These are phyloP conservation scores for Cosmorhoe ocellata DNA, from an alignment of 2,888 invertebrate genomes.

Conservation along the genomic window DNA sequence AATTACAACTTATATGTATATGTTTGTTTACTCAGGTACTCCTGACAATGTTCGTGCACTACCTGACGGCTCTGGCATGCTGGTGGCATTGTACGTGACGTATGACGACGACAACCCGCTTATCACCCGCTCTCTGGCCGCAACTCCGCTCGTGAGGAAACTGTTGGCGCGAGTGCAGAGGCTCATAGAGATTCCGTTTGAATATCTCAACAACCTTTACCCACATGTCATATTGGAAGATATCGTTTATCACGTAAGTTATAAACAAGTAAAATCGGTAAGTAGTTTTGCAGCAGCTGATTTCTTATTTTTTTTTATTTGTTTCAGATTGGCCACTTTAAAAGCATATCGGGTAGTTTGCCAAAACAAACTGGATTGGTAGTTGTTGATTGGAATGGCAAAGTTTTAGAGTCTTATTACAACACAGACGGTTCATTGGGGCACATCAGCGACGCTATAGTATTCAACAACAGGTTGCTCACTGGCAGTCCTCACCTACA, in stretches of 20 bases:
- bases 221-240: slow-evolving; percentile 85
- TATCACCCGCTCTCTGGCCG: slow-evolving; percentile 77
- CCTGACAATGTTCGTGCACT: slow-evolving; percentile 85
- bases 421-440: slow-evolving; percentile 80
- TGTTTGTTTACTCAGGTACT: slow-evolving; percentile 54
- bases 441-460: slow-evolving; percentile 85
- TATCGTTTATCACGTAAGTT: slow-evolving; percentile 83
- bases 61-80: slow-evolving; percentile 85
- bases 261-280: not conserved
- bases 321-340: slow-evolving; percentile 86
- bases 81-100: slow-evolving; percentile 82
- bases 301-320: slow-evolving; percentile 5
- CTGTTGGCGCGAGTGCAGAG: slow-evolving; percentile 83
- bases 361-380: slow-evolving; percentile 82
- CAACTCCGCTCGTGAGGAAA: slow-evolving; percentile 85
- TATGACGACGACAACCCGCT: slow-evolving; percentile 83
- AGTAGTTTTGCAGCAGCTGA: not conserved
- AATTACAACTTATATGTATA: not conserved
- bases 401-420: slow-evolving; percentile 86
- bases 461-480: slow-evolving; percentile 84
- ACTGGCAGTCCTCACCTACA: slow-evolving; percentile 86
- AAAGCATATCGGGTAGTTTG: slow-evolving; percentile 56
- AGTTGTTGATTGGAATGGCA: slow-evolving; percentile 87
- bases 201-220: slow-evolving; percentile 83
- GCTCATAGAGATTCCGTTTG: slow-evolving; percentile 85